Evolutionary conservation across 2,113 vertebrate species (phyloP).

Genomic region (Hippocampus comes): DNA sequence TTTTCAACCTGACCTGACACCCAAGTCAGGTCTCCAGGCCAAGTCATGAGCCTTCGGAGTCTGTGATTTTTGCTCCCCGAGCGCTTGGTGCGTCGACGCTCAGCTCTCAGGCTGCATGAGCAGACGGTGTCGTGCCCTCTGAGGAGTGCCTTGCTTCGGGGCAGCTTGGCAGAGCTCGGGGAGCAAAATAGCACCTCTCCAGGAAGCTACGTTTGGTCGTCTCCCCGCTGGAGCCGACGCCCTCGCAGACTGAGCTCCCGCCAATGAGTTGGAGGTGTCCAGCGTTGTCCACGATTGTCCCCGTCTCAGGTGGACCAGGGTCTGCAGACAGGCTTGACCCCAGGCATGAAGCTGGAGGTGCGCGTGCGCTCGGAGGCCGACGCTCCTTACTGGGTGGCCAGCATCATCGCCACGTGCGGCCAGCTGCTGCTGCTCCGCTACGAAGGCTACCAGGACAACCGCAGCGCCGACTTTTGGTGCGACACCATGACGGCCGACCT

Average conservation of each 20-base stretch:
- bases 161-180: neutral
- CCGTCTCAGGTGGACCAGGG: constrained; percentile 86
- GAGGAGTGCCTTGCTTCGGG: neutral
- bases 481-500: constrained; percentile 90
- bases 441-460: constrained; percentile 90
- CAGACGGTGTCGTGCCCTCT: neutral
- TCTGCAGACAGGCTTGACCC: constrained; percentile 89
- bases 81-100: too few relatives aligned
- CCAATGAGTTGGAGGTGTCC: neutral
- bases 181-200: neutral
- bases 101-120: neutral
- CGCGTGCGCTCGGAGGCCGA: constrained; percentile 81
- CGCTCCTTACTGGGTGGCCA: constrained; percentile 88
- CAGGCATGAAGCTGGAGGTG: constrained; percentile 96
- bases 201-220: neutral
- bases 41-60: neutral
- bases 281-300: neutral
- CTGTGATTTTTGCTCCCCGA: neutral
- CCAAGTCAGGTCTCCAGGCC: neutral
- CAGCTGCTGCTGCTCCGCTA: constrained; percentile 93
- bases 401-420: constrained; percentile 92
- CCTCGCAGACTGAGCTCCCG: neutral
- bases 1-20: too few relatives aligned
- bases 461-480: constrained; percentile 94
- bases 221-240: neutral